Evolutionary conservation across 2,113 vertebrate species (phyloP).

Genomic region (Columba livia): DNA sequence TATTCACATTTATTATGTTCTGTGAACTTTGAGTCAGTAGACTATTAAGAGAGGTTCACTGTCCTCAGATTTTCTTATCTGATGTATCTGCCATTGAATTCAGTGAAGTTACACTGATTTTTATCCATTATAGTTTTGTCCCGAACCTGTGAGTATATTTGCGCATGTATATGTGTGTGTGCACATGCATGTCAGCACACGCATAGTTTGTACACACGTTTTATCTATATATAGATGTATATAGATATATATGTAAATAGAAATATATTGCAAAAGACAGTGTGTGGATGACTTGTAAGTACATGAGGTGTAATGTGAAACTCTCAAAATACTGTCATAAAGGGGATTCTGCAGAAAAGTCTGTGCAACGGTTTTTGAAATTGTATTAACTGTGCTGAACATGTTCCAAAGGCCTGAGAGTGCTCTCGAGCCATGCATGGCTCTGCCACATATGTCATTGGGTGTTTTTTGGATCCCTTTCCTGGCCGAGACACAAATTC

Average conservation of each 20-base stretch:
- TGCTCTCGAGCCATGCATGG: background rate
- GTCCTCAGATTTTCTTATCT: background rate
- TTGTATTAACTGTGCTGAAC: background rate
- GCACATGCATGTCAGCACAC: fast-evolving
- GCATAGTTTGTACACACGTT: fast-evolving
- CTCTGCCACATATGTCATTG: background rate
- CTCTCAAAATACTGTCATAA: slow-evolving; percentile 1
- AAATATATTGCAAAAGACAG: background rate
- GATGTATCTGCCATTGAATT: background rate
- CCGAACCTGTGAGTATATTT: background rate
- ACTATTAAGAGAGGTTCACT: background rate
- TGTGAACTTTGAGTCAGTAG: background rate
- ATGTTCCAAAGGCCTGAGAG: background rate
- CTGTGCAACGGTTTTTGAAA: background rate
- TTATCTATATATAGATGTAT: background rate
- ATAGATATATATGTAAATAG: background rate
- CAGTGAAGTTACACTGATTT: background rate
- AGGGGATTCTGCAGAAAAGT: background rate
- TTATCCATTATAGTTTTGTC: background rate
- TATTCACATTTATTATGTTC: background rate
- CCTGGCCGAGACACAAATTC: background rate
- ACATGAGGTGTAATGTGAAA: slow-evolving; percentile 1
- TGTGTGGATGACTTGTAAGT: background rate
- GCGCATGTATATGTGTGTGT: fast-evolving
- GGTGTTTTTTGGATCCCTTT: slow-evolving; percentile 15